Conservation (phyloP, 2,888 invertebrate genomes). For the Pyralis farinalis region DNA sequence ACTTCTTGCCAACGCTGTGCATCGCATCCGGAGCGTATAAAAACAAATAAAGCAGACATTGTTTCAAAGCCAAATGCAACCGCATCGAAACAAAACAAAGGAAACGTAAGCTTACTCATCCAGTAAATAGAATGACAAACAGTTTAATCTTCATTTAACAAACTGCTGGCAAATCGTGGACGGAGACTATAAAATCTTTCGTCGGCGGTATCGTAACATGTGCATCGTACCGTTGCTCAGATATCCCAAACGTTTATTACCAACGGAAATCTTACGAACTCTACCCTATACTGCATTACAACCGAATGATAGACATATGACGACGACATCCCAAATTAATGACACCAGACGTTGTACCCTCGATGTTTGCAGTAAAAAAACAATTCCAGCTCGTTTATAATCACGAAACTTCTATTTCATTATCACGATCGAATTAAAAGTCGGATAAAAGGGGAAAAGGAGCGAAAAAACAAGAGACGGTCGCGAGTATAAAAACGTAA, state of each 20-base stretch:
- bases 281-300: slow-evolving; percentile 41
- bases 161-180: slow-evolving; percentile 40
- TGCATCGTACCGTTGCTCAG: slow-evolving; percentile 35
- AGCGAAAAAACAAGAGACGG: slow-evolving; percentile 33
- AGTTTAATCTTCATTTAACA: slow-evolving; percentile 26
- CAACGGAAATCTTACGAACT: slow-evolving; percentile 61
- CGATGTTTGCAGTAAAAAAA: slow-evolving; percentile 8
- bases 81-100: neutral
- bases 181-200: slow-evolving; percentile 58
- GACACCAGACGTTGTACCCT: slow-evolving; percentile 10
- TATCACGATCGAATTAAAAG: slow-evolving; percentile 63
- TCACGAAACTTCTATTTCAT: slow-evolving; percentile 32
- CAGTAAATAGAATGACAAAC: slow-evolving; percentile 20
- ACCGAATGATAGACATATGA: slow-evolving; percentile 63
- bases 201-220: slow-evolving; percentile 38
- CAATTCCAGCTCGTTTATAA: slow-evolving; percentile 1
- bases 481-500: slow-evolving; percentile 65
- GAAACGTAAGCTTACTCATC: slow-evolving; percentile 12
- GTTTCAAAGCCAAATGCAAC: neutral
- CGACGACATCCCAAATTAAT: slow-evolving; percentile 49
- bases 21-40: neutral
- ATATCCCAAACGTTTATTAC: slow-evolving; percentile 63
- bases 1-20: neutral
- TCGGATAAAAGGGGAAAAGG: slow-evolving; percentile 47
- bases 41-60: neutral